Base-by-base conservation (phyloP, 2,797 vertebrate species). In the Vespertilio murinus region DNA sequence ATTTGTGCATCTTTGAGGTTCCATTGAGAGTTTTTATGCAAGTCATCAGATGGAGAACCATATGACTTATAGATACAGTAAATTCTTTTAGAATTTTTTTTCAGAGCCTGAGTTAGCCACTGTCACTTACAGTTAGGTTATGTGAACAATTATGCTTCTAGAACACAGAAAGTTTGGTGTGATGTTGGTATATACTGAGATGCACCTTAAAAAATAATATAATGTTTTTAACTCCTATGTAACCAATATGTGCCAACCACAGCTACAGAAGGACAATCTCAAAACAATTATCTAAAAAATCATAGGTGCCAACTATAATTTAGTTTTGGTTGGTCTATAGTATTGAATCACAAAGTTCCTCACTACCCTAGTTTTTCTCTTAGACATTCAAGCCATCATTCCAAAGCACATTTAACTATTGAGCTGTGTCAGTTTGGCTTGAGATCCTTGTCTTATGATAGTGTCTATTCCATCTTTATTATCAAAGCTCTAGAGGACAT, bases 31-130 rank as follows among this genome's bases (percentile, higher is more conserved):
- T 73, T 88, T 42, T 61, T 35, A 42, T 45, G 18, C 20, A 78
- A 35, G 6, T 82, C 16, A 82, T 33, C 82, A 89, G 35, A 42
- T 35, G 1, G 5, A 59, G 20, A 88, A 38, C 9, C 45, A 35
- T 69, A 25, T 61, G 30, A 61, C 25, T 69, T 71, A 56, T 40
- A 33, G n/a, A 52, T 38, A 33, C 64, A 75, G 18, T 81, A 42
- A 88, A 18, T 69, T 81, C 12, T 52, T 78, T 17, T 47, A 92
- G 77, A 40, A 67, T 75, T 95, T 74, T 94, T 74, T 95, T 74
- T 94, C 87, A 79, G 40, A 80, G 35, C 40, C n/a, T 35, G 30
- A 69, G 6, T 71, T 33, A 95, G 38, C 28, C 65, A 80, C 42
- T 42, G n/a, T 70, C 83, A 12, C 12, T 38, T 35, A 20, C 61